Conservation (phyloP, 1,140 invertebrate genomes). For the Drosophila auraria region DNA sequence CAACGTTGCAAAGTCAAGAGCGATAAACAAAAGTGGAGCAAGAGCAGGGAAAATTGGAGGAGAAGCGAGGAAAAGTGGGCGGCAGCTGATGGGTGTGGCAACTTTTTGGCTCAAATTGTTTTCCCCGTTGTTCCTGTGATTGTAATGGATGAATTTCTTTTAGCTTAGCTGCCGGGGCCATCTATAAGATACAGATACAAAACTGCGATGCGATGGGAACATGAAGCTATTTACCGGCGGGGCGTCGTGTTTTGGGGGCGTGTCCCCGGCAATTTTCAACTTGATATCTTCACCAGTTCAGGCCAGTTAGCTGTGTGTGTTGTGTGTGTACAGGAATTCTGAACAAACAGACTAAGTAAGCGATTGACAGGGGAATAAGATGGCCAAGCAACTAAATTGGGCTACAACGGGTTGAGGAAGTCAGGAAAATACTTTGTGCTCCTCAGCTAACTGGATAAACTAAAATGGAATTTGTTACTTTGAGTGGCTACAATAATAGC, state of each 20-base stretch:
- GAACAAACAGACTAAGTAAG: constrained; percentile 48
- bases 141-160: constrained; percentile 49
- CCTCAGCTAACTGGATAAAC: constrained; percentile 16
- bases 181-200: constrained; percentile 38
- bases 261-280: constrained; percentile 55
- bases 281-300: constrained; percentile 57
- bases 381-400: constrained; percentile 25
- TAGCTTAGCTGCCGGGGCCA: constrained; percentile 46
- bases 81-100: constrained; percentile 38
- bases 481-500: constrained; percentile 12
- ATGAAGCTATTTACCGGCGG: constrained; percentile 30
- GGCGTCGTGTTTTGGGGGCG: constrained; percentile 54
- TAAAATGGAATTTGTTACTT: constrained; percentile 30
- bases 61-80: neutral
- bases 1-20: constrained; percentile 61
- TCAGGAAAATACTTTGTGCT: constrained; percentile 10
- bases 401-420: neutral
- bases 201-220: constrained; percentile 11
- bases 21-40: constrained; percentile 56
- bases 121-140: constrained; percentile 52
- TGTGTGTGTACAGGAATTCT: constrained; percentile 40
- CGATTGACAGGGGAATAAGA: constrained; percentile 35
- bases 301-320: neutral
- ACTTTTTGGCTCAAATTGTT: constrained; percentile 50
- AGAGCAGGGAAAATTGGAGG: constrained; percentile 3